Base-by-base conservation (phyloP, 2,888 invertebrate species). In the Adelognathus sp. region DNA sequence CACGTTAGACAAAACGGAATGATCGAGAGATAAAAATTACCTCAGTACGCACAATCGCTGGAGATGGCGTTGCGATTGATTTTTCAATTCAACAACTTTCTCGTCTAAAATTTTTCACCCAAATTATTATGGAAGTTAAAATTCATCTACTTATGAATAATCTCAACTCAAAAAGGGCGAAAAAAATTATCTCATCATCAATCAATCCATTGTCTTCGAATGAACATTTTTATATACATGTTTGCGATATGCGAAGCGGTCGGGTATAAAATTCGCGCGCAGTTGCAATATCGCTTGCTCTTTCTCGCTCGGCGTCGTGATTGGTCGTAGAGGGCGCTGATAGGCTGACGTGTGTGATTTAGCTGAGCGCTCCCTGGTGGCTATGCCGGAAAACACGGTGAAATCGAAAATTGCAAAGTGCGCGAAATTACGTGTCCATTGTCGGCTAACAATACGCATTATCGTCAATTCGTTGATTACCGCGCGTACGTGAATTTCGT, bases 331-430 rank as follows among this genome's bases (percentile, higher is more conserved):
- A 80, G 82, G 86, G 85, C 86, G 85, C 83, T 83, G 71, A 80
- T 71, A 81, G 77, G 83, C 79, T 83, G 85, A 87, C 85, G 87
- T 86, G 88, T 87, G 86, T n/a, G n/a, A n/a, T 87, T 87, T 86
- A 86, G 85, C 87, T 87, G 88, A 87, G 89, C n/a, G n/a, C n/a
- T n/a, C n/a, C n/a, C n/a, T n/a, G n/a, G n/a, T n/a, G 85, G 86
- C 84, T 83, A 71, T 83, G 72, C 78, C 50, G 14, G 82, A 79
- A 84, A 87, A 86, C 81, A 86, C 88, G 87, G 88, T 86, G 86
- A 89, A 88, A 88, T 88, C 86, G 88, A 89, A 88, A 87, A 85
- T 86, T 60, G 74, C 82, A 87, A 87, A 88, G 88, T 88, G 89
- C 88, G 88, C 86, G 86, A 88, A 88, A 86, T 63, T 64, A 52